These are phyloP conservation scores for Tachina lurida DNA, from an alignment of 2,888 invertebrate genomes.

Conservation along the genomic window DNA sequence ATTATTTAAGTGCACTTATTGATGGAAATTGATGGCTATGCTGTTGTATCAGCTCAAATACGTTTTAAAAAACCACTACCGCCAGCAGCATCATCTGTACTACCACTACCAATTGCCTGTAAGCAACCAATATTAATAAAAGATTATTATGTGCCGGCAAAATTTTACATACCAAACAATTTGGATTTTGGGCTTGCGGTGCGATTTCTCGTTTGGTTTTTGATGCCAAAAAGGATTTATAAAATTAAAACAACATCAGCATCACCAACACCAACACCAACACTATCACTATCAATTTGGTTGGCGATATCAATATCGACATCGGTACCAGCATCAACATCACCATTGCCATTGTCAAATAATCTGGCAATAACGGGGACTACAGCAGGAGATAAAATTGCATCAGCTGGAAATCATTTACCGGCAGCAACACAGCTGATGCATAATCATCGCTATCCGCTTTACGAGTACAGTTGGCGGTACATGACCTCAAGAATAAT, in stretches of 20 bases:
- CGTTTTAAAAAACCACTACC: constrained; percentile 30
- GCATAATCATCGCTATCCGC: constrained; percentile 65
- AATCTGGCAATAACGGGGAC: constrained; percentile 1
- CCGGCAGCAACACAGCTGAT: constrained; percentile 40
- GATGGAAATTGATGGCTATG: constrained; percentile 62
- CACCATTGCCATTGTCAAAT: neutral
- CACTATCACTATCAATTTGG: constrained; percentile 37
- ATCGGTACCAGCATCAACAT: constrained; percentile 24
- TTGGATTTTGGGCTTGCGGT: constrained; percentile 45
- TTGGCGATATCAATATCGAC: constrained; percentile 9
- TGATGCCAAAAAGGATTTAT: constrained; percentile 55
- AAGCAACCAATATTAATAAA: constrained; percentile 49
- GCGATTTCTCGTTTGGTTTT: constrained; percentile 53
- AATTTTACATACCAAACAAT: constrained; percentile 49
- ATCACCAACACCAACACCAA: constrained; percentile 31
- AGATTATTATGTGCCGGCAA: constrained; percentile 59
- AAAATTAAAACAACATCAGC: constrained; percentile 48
- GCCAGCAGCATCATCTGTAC: constrained; percentile 18
- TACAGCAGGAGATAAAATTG: constrained; percentile 2
- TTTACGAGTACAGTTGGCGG: constrained; percentile 60
- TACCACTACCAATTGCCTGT: constrained; percentile 12
- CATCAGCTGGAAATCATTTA: neutral
- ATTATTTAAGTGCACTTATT: constrained; percentile 58
- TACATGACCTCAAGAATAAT: constrained; percentile 76
- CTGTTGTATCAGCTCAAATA: constrained; percentile 43